These are phyloP conservation scores for Danaus chrysippus DNA, from an alignment of 2,888 invertebrate species.

Conservation along the genomic window DNA sequence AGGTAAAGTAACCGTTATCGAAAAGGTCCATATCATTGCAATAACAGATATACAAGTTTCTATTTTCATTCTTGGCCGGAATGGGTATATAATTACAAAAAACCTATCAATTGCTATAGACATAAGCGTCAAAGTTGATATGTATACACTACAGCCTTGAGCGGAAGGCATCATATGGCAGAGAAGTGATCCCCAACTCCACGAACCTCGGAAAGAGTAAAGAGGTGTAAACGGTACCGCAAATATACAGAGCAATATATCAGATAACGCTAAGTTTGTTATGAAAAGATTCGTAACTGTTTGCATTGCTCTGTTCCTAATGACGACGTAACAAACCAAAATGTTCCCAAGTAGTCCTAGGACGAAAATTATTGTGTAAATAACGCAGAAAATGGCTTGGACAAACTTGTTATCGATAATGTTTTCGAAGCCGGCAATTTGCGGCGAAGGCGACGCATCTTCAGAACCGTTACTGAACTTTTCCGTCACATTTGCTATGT, in stretches of 20 bases:
- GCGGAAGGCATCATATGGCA: conserved; percentile 97
- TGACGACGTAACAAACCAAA: conserved; percentile 95
- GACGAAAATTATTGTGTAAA: conserved; percentile 92
- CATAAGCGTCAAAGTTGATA: conserved; percentile 96
- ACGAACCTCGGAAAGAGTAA: conserved; percentile 93
- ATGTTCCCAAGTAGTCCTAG: conserved; percentile 94
- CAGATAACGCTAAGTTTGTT: conserved; percentile 96
- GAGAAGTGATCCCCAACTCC: conserved; percentile 94
- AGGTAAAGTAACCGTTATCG: conserved; percentile 92
- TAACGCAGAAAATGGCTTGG: conserved; percentile 84
- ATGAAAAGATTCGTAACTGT: conserved; percentile 99
- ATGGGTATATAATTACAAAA: conserved; percentile 98
- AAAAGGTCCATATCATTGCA: conserved; percentile 93
- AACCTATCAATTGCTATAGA: conserved; percentile 98
- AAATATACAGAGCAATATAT: conserved; percentile 94
- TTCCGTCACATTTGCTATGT: conserved; percentile 42
- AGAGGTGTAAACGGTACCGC: conserved; percentile 98
- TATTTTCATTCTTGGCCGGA: conserved; percentile 94
- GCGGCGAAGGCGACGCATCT: conserved; percentile 32
- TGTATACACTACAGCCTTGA: conserved; percentile 97
- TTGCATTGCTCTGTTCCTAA: conserved; percentile 96
- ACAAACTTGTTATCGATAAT: conserved; percentile 83
- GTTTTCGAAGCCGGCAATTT: conserved; percentile 55
- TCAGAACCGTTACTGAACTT: conserved; percentile 42
- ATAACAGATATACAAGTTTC: conserved; percentile 92